Conservation (phyloP, 2,113 vertebrate genomes). For the Passer montanus region DNA sequence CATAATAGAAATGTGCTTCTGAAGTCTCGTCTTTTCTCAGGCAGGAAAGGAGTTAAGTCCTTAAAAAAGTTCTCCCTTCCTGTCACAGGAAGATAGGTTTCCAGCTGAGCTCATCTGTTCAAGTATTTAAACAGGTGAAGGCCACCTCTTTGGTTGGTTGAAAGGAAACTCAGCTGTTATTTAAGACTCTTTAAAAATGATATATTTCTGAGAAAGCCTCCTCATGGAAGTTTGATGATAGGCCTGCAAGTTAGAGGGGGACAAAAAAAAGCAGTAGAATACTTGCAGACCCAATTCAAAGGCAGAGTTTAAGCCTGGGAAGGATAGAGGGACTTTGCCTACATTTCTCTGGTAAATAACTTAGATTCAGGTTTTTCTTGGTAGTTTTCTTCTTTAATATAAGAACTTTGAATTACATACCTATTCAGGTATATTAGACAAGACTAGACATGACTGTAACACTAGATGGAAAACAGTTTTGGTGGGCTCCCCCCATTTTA, state of each 20-base stretch:
- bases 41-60: not conserved
- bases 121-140: not conserved
- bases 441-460: not conserved
- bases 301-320: not conserved
- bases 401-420: not conserved
- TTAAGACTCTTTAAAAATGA: not conserved
- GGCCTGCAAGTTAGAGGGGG: not conserved
- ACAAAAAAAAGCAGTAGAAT: not conserved
- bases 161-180: not conserved
- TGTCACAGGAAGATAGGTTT: not conserved
- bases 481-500: not conserved
- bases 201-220: not conserved
- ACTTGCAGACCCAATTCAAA: not conserved
- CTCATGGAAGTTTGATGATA: not conserved
- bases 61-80: not conserved
- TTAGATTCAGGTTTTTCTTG: not conserved
- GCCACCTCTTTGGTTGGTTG: not conserved
- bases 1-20: not conserved
- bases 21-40: not conserved
- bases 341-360: not conserved
- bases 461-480: not conserved
- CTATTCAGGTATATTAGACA: not conserved
- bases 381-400: not conserved
- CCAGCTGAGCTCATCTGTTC: not conserved
- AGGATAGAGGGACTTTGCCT: not conserved